phyloP scores from a whole-genome alignment of 2,888 invertebrate genomes.

The Chrysolina americana region DNA sequence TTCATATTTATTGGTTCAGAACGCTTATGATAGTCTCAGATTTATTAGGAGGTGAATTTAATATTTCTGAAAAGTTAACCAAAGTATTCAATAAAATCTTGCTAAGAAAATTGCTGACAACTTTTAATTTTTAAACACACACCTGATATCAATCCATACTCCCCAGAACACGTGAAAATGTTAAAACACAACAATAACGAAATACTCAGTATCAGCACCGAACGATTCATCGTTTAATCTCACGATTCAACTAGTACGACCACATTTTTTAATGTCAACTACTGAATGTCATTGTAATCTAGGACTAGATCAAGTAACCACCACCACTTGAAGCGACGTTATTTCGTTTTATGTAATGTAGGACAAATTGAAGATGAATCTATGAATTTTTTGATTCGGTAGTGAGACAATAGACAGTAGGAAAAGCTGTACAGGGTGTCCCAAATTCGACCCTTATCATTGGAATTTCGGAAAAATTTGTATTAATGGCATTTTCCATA shows the following conservation, averaged over 20 bases:
- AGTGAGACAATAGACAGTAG: too few species aligned
- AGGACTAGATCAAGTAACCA: conserved; percentile 34
- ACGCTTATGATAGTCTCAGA: too few species aligned
- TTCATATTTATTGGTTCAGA: too few species aligned
- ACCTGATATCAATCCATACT: background rate
- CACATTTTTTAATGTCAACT: conserved; percentile 22
- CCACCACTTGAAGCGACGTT: conserved; percentile 29
- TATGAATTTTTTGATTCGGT: too few species aligned
- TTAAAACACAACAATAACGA: conserved; percentile 14
- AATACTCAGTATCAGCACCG: conserved; percentile 5
- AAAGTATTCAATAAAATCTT: too few species aligned
- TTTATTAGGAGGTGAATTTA: too few species aligned
- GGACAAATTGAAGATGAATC: background rate
- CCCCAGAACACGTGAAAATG: conserved; percentile 18
- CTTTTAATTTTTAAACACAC: background rate
- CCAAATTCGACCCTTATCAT: too few species aligned
- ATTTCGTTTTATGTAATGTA: background rate
- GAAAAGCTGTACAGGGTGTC: too few species aligned
- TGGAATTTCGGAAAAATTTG: too few species aligned
- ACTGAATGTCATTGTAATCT: conserved; percentile 30
- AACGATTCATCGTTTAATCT: conserved; percentile 21
- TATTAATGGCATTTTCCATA: too few species aligned
- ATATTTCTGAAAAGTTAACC: too few species aligned
- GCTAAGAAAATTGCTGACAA: background rate
- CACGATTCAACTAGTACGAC: conserved; percentile 25